Percentiles rank a stretch among this genome's conserved stretches.
These are phyloP conservation scores for Apis mellifera DNA, from an alignment of 1,140 invertebrate species.

Conservation along the genomic window DNA sequence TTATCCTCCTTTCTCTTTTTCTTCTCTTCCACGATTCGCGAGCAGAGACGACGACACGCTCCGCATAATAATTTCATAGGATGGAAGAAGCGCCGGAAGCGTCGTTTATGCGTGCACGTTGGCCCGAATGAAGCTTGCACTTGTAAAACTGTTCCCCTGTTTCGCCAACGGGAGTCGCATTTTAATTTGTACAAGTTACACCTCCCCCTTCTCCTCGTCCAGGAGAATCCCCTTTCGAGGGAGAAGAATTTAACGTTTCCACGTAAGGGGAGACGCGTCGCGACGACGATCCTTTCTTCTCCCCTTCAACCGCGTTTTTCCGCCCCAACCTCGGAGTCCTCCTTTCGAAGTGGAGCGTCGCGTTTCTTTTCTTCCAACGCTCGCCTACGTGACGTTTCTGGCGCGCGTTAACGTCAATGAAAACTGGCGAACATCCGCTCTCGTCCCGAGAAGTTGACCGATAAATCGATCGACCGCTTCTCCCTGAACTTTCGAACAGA, in stretches of 20 bases:
- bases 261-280: not conserved
- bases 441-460: not conserved
- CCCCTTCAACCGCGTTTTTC: not conserved
- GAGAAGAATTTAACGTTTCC: slow-evolving; percentile 15
- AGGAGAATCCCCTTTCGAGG: slow-evolving; percentile 5
- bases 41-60: not conserved
- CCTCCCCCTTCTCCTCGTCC: too few species aligned
- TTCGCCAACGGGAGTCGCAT: slow-evolving; percentile 30
- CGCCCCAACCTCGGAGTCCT: too few species aligned
- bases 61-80: slow-evolving; percentile 30
- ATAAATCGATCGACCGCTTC: not conserved
- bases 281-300: too few species aligned
- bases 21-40: too few species aligned
- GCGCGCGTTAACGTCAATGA: not conserved
- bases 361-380: not conserved
- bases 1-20: too few species aligned
- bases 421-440: not conserved
- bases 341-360: not conserved
- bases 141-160: slow-evolving; percentile 16
- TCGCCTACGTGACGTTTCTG: not conserved
- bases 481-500: not conserved
- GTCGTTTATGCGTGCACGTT: slow-evolving; percentile 4
- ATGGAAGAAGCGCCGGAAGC: not conserved
- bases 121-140: not conserved
- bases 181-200: slow-evolving; percentile 30